A percentile compares a stretch with the other conserved stretches of the same genome.
phyloP scores from a whole-genome alignment of 2,113 vertebrate species.

The Alosa alosa region DNA sequence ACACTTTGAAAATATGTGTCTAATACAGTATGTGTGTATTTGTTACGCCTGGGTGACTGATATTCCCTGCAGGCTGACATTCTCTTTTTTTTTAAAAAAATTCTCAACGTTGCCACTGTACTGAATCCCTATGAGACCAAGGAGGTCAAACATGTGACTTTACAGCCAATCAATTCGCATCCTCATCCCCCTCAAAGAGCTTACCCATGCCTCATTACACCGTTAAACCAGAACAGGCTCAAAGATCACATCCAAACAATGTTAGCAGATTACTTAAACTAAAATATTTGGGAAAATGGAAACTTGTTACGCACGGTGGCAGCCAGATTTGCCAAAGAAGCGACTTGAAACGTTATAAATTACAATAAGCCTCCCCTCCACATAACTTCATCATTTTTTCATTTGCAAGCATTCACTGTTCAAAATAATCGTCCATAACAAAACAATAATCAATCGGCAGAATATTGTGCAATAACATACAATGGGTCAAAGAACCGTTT shows the following conservation, averaged over 20 bases:
- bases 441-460: too few species aligned
- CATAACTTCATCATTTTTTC: neutral
- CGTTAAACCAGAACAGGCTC: neutral
- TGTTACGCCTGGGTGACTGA: neutral
- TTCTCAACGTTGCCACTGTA: neutral
- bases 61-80: neutral
- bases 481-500: too few species aligned
- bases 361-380: neutral
- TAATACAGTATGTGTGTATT: neutral
- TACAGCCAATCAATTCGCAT: constrained; percentile 9
- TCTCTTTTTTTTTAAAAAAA: neutral
- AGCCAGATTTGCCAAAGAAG: neutral
- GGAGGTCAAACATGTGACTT: constrained; percentile 7
- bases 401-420: too few species aligned
- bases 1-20: neutral
- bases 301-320: neutral
- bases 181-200: neutral
- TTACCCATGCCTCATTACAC: neutral
- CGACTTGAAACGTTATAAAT: too few species aligned
- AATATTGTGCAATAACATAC: too few species aligned
- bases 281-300: neutral
- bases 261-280: neutral
- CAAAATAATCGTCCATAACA: too few species aligned
- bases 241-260: neutral
- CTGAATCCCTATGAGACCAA: neutral